phyloP scores from a whole-genome alignment of 2,888 invertebrate genomes.

The Omphaloscelis lunosa region DNA sequence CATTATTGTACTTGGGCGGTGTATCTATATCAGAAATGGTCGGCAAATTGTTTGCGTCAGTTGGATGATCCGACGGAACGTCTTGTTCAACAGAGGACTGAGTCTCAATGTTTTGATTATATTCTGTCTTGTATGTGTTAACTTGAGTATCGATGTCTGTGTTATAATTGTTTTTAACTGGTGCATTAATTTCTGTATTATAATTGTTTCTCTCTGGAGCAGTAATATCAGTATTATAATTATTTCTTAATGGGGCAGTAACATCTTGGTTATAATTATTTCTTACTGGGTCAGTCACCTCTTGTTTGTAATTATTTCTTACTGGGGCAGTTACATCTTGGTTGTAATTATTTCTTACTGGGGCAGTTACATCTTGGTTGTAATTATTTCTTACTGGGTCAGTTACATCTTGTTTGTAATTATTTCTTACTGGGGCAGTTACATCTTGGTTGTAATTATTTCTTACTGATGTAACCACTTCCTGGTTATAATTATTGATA shows the following conservation, averaged over 20 bases:
- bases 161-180: constrained; percentile 54
- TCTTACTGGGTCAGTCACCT: constrained; percentile 8
- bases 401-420: constrained; percentile 32
- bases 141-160: constrained; percentile 53
- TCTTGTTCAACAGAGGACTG: constrained; percentile 71
- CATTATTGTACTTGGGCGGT: constrained; percentile 69
- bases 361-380: constrained; percentile 17
- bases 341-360: constrained; percentile 32
- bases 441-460: constrained; percentile 27
- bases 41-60: constrained; percentile 71
- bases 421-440: constrained; percentile 17
- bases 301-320: constrained; percentile 24
- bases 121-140: constrained; percentile 67
- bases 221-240: constrained; percentile 28
- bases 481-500: constrained; percentile 37
- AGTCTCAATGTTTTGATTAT: constrained; percentile 72
- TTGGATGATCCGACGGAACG: constrained; percentile 71
- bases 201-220: constrained; percentile 44
- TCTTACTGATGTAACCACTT: constrained; percentile 12
- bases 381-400: constrained; percentile 36
- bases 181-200: constrained; percentile 37
- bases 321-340: constrained; percentile 28
- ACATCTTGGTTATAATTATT: constrained; percentile 38
- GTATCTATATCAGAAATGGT: constrained; percentile 69
- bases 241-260: constrained; percentile 24